Evolutionary conservation across 2,113 vertebrate species (phyloP).

Genomic region (Herpetotheres cachinnans): DNA sequence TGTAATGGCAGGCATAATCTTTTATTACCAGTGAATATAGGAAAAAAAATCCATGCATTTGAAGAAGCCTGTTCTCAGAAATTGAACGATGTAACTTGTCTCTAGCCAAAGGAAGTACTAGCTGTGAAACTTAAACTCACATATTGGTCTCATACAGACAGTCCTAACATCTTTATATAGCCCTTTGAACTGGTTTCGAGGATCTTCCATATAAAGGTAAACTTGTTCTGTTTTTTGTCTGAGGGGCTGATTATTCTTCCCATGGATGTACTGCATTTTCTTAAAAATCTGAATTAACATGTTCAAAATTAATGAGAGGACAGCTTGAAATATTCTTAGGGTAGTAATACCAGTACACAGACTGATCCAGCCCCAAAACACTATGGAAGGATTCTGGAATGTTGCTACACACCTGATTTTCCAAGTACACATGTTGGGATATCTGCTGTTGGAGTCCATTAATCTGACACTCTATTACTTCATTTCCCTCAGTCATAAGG

Average conservation of each 20-base stretch:
- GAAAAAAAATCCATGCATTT: not conserved
- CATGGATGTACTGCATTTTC: fast-evolving
- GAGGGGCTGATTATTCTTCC: not conserved
- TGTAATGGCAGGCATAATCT: not conserved
- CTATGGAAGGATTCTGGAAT: not conserved
- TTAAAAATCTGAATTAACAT: not conserved
- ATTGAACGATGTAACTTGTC: not conserved
- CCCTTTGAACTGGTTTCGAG: not conserved
- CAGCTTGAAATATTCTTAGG: not conserved
- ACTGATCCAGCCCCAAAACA: not conserved
- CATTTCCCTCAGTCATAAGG: not conserved
- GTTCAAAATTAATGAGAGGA: not conserved
- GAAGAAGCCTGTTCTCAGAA: not conserved
- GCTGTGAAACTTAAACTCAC: not conserved
- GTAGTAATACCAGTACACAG: not conserved
- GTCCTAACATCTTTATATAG: not conserved
- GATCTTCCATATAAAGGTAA: not conserved
- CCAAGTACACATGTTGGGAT: not conserved
- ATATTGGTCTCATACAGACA: not conserved
- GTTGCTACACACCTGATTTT: not conserved
- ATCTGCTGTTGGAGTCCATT: not conserved
- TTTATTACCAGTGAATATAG: not conserved
- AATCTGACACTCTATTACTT: not conserved
- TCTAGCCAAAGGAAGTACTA: not conserved
- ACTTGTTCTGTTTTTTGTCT: not conserved